Evolutionary conservation across 2,113 vertebrate species (phyloP).

Genomic region (Corvus cornix): DNA sequence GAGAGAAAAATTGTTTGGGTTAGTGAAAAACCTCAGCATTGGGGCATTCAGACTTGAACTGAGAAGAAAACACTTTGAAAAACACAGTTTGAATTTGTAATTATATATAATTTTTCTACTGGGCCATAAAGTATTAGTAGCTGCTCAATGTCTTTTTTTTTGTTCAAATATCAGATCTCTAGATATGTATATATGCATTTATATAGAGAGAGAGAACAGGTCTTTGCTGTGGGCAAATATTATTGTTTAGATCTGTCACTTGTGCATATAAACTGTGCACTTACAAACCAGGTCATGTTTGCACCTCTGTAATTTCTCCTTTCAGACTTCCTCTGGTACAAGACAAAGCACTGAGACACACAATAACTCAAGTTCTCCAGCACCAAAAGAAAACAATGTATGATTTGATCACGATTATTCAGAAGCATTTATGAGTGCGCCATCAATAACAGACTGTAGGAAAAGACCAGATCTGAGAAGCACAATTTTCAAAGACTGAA

Average conservation of each 20-base stretch:
- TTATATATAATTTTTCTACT: not conserved
- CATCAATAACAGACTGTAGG: not conserved
- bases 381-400: not conserved
- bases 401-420: not conserved
- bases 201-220: not conserved
- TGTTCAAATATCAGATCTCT: not conserved
- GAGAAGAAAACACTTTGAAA: not conserved
- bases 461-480: conserved; percentile 35
- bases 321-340: not conserved
- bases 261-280: not conserved
- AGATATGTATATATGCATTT: not conserved
- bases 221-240: not conserved
- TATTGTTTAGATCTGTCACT: not conserved
- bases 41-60: not conserved
- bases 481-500: conserved; percentile 14
- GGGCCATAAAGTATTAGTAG: not conserved
- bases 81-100: not conserved
- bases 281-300: not conserved
- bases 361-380: not conserved
- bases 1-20: not conserved
- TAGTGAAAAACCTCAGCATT: not conserved
- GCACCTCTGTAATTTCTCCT: not conserved
- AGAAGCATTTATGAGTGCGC: not conserved
- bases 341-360: not conserved
- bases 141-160: not conserved